These are phyloP conservation scores for Fregata magnificens DNA, from an alignment of 2,113 vertebrate species.

Conservation along the genomic window DNA sequence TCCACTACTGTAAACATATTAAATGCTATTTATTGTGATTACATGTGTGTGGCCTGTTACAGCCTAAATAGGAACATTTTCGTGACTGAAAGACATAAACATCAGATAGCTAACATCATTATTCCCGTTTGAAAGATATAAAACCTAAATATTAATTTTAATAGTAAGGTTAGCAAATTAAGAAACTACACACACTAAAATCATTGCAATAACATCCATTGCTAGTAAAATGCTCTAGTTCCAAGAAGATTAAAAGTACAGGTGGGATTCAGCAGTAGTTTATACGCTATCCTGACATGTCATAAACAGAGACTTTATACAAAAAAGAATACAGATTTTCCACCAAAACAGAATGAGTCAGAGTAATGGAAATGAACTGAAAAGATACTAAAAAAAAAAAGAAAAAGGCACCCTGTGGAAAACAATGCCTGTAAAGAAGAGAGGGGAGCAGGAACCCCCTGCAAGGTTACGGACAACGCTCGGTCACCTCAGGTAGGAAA, in stretches of 20 bases:
- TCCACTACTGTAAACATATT: conserved; percentile 90
- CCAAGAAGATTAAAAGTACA: conserved; percentile 60
- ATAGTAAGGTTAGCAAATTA: conserved; percentile 74
- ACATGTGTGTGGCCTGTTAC: conserved; percentile 80
- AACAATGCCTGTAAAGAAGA: neutral
- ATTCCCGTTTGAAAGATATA: conserved; percentile 72
- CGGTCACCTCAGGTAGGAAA: neutral
- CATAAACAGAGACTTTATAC: conserved; percentile 71
- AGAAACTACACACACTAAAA: conserved; percentile 49
- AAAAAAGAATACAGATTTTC: conserved; percentile 20
- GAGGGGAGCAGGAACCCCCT: neutral
- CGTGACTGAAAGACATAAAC: conserved; percentile 85
- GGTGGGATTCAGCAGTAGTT: conserved; percentile 72
- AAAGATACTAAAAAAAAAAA: neutral
- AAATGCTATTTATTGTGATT: conserved; percentile 90
- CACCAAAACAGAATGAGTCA: neutral
- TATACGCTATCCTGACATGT: conserved; percentile 58
- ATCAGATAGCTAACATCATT: conserved; percentile 75
- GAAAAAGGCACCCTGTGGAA: neutral
- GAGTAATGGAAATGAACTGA: neutral
- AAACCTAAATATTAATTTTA: conserved; percentile 86
- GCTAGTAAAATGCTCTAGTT: conserved; percentile 11
- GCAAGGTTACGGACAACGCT: accelerated
- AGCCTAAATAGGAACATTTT: conserved; percentile 81
- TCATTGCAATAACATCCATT: conserved; percentile 15